Evolutionary conservation across 2,888 invertebrate species (phyloP).

Genomic region (Synanthedon formicaeformis): DNA sequence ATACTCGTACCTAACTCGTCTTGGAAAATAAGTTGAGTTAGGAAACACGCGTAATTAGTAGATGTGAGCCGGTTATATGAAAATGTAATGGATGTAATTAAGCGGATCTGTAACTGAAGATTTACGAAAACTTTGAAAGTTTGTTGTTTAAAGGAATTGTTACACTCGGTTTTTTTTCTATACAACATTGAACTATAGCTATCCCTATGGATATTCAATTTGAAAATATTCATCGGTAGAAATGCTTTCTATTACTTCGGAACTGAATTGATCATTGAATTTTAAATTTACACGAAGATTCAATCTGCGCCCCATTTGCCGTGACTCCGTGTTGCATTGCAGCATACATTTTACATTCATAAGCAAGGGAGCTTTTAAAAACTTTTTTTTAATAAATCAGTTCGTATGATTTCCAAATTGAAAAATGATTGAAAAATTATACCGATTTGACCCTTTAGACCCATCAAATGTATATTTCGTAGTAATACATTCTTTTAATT

Average conservation of each 20-base stretch:
- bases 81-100: background rate
- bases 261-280: conserved; percentile 21
- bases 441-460: no score
- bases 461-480: no score
- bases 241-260: conserved; percentile 9
- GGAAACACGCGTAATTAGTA: background rate
- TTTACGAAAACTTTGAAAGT: background rate
- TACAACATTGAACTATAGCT: no score
- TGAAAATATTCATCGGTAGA: no score
- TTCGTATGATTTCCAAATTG: no score
- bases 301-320: conserved; percentile 22
- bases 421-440: no score
- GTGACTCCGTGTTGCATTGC: conserved; percentile 15
- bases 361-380: conserved; percentile 3
- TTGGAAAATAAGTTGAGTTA: conserved; percentile 3
- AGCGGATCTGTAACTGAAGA: background rate
- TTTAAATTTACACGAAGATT: conserved; percentile 25
- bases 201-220: no score
- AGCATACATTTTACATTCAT: conserved; percentile 25
- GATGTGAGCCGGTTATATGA: background rate
- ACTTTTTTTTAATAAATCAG: no score
- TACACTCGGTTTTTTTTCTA: no score
- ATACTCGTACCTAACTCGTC: background rate
- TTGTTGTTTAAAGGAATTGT: no score
- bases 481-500: no score